Conservation (phyloP, 2,113 vertebrate genomes). For the Cromileptes altivelis region DNA sequence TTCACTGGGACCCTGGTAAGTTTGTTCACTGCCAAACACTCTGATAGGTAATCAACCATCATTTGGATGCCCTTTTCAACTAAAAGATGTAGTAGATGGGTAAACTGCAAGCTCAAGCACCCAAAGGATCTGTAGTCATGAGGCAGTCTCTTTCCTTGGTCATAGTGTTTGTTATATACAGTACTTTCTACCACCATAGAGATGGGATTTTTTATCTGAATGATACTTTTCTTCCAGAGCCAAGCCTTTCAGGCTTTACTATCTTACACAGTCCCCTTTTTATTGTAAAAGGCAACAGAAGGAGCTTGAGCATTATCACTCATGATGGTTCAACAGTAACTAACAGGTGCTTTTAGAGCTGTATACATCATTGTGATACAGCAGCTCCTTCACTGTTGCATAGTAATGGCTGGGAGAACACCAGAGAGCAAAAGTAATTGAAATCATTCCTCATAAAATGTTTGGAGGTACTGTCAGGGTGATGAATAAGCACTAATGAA, state of each 20-base stretch:
- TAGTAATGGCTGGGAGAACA: slow-evolving; percentile 63
- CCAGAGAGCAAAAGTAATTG: slow-evolving; percentile 72
- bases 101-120: neutral
- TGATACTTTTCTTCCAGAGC: slow-evolving; percentile 9
- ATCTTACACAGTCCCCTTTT: slow-evolving; percentile 20
- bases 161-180: slow-evolving; percentile 17
- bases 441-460: slow-evolving; percentile 75
- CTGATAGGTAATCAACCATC: slow-evolving; percentile 23
- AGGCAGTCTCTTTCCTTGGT: neutral
- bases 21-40: slow-evolving; percentile 20
- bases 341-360: slow-evolving; percentile 59
- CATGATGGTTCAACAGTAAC: slow-evolving; percentile 57
- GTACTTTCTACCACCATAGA: neutral
- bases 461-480: slow-evolving; percentile 59
- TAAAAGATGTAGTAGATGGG: slow-evolving; percentile 10
- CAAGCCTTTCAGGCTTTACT: slow-evolving; percentile 27
- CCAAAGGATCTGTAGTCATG: neutral
- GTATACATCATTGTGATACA: slow-evolving; percentile 62
- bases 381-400: slow-evolving; percentile 56
- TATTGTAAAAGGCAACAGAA: slow-evolving; percentile 39
- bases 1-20: neutral
- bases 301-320: slow-evolving; percentile 51
- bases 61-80: neutral
- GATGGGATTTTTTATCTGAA: slow-evolving; percentile 15
- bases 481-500: slow-evolving; percentile 65